Evolutionary conservation across 2,797 vertebrate genomes (phyloP).

Genomic region (Spinus pinus): DNA sequence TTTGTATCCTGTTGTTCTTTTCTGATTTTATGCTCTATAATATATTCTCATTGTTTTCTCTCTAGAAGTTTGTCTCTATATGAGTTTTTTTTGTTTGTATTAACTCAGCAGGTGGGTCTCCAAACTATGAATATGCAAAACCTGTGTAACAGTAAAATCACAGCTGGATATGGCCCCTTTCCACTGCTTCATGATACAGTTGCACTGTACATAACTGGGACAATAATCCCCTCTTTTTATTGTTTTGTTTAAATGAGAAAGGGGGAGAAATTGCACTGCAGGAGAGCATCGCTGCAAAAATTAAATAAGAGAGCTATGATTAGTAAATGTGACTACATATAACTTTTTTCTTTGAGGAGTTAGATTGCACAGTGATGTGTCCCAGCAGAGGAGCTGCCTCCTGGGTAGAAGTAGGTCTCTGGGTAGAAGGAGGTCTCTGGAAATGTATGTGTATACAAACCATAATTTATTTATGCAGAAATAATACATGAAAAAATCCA

Average conservation of each 20-base stretch:
- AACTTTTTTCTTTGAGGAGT: background rate
- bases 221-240: background rate
- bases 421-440: background rate
- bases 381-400: background rate
- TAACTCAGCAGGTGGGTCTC: conserved; percentile 22
- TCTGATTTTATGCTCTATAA: background rate
- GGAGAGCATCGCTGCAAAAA: background rate
- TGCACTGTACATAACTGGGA: background rate
- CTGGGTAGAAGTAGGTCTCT: background rate
- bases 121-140: background rate
- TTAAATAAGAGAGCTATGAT: background rate
- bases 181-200: background rate
- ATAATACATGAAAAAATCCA: background rate
- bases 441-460: background rate
- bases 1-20: background rate
- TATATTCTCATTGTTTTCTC: background rate
- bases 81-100: background rate
- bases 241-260: background rate
- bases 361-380: background rate
- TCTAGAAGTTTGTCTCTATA: background rate
- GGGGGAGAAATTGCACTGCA: background rate
- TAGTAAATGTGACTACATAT: background rate
- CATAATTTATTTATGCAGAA: background rate
- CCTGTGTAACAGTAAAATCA: conserved; percentile 38
- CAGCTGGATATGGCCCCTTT: conserved; percentile 1